phyloP scores from a whole-genome alignment of 1,140 invertebrate genomes.

The Zaprionus davidi region DNA sequence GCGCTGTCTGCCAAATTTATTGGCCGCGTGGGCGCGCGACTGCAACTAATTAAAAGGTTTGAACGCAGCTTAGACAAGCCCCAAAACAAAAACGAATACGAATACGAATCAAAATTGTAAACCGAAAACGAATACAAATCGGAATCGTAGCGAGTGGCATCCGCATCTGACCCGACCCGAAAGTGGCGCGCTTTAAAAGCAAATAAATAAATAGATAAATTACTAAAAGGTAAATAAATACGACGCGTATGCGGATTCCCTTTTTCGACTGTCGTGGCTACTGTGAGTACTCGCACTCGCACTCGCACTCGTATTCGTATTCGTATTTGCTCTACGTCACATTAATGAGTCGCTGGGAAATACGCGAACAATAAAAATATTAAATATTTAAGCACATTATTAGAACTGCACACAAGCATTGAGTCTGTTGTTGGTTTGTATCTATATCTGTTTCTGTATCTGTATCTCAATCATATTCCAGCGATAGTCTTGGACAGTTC shows the following conservation, averaged over 20 bases:
- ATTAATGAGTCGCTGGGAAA: constrained; percentile 69
- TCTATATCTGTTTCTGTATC: constrained; percentile 9
- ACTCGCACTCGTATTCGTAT: constrained; percentile 43
- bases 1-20: constrained; percentile 31
- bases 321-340: constrained; percentile 58
- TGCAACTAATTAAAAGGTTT: constrained; percentile 77
- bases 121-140: constrained; percentile 26
- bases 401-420: constrained; percentile 69
- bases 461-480: background rate
- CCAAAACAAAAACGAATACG: constrained; percentile 38
- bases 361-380: constrained; percentile 70
- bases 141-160: constrained; percentile 19
- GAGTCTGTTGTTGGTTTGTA: constrained; percentile 20
- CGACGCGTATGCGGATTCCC: constrained; percentile 38
- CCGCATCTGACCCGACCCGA: constrained; percentile 48
- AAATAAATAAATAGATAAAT: constrained; percentile 83
- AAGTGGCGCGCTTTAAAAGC: constrained; percentile 76
- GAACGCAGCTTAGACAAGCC: constrained; percentile 56
- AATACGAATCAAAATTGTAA: constrained; percentile 17
- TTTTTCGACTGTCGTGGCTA: constrained; percentile 66
- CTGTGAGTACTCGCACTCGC: constrained; percentile 46
- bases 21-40: constrained; percentile 43
- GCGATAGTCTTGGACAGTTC: background rate
- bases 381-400: constrained; percentile 80
- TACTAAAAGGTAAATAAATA: constrained; percentile 82